These are phyloP conservation scores for Tapirus terrestris DNA, from an alignment of 2,113 vertebrate genomes.

Conservation along the genomic window DNA sequence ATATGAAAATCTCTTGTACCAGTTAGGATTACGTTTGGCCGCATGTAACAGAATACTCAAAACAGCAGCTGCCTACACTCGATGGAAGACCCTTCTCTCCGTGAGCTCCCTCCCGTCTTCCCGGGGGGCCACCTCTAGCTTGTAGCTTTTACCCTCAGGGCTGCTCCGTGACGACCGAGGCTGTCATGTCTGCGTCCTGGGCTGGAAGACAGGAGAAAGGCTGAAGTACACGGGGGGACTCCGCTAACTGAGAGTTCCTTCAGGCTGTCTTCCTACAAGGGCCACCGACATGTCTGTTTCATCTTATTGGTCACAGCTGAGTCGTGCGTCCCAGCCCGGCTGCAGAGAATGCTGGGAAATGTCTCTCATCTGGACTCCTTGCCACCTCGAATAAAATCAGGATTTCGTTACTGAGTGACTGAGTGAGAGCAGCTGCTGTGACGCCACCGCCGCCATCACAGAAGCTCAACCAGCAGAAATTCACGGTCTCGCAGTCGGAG, in stretches of 20 bases:
- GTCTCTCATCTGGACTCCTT: neutral
- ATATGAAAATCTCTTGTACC: no score
- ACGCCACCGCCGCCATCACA: no score
- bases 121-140: rapidly evolving
- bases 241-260: neutral
- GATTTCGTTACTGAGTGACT: neutral
- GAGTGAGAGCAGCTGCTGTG: no score
- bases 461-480: neutral
- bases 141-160: neutral
- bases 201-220: neutral
- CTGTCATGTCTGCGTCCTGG: neutral
- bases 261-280: neutral
- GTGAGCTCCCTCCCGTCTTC: neutral
- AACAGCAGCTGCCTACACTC: neutral
- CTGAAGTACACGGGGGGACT: no score
- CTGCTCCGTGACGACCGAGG: neutral
- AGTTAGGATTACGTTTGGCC: neutral
- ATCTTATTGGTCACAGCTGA: neutral
- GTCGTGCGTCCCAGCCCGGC: rapidly evolving
- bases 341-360: neutral
- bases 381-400: neutral
- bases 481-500: rapidly evolving
- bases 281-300: rapidly evolving
- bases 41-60: neutral
- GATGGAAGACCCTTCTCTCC: neutral